These are phyloP conservation scores for Myopa testacea DNA, from an alignment of 2,888 invertebrate species.

Conservation along the genomic window DNA sequence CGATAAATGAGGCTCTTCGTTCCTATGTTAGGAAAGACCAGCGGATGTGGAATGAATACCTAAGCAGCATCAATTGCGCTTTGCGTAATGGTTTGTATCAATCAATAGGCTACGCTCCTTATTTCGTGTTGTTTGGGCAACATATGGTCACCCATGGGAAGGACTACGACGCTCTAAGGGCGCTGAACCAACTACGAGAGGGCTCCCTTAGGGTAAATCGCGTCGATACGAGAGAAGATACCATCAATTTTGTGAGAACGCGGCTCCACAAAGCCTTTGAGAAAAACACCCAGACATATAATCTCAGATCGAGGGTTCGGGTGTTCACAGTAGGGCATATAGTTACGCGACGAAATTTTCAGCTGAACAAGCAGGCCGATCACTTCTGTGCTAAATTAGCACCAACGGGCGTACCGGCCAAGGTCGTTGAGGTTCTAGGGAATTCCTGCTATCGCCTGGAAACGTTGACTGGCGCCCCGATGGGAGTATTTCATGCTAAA, in stretches of 20 bases:
- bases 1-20: too few species aligned
- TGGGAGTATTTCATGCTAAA: too few species aligned
- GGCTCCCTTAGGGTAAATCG: neutral
- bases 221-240: neutral
- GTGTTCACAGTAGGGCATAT: neutral
- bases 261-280: neutral
- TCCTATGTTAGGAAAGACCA: too few species aligned
- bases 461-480: neutral
- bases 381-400: constrained; percentile 19
- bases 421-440: neutral
- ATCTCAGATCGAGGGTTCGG: neutral
- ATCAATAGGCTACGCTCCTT: too few species aligned
- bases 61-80: too few species aligned
- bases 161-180: too few species aligned
- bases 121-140: too few species aligned
- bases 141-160: neutral
- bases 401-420: constrained; percentile 8
- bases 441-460: neutral
- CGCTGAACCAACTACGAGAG: neutral
- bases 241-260: too few species aligned
- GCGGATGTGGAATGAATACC: too few species aligned
- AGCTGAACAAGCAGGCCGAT: neutral
- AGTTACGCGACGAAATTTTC: neutral
- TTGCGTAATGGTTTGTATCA: too few species aligned
- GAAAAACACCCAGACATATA: neutral